phyloP scores from a whole-genome alignment of 2,797 vertebrate genomes.

The Pipistrellus pygmaeus region DNA sequence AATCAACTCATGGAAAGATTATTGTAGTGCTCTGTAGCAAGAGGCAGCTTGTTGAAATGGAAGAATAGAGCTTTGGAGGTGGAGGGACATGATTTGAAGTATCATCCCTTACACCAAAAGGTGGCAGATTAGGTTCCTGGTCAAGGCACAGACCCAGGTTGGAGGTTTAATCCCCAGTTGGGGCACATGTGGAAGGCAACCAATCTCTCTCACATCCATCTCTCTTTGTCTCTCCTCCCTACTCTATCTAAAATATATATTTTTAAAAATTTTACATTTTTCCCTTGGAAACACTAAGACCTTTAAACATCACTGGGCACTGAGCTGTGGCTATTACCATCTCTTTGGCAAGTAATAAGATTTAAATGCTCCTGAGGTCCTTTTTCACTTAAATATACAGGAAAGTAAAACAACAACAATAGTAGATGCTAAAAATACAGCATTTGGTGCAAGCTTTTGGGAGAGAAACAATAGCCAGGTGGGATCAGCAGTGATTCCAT shows the following conservation, averaged over 20 bases:
- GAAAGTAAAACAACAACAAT: constrained; percentile 15
- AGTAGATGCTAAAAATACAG: constrained; percentile 19
- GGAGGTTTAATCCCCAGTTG: background rate
- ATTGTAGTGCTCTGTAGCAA: background rate
- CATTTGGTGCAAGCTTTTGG: constrained; percentile 16
- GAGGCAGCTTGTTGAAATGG: background rate
- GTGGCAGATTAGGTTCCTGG: background rate
- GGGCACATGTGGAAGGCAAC: background rate
- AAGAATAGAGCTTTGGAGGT: background rate
- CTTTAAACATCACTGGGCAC: background rate
- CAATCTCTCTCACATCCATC: background rate
- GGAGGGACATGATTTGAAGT: background rate
- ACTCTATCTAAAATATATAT: background rate
- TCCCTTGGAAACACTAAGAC: constrained; percentile 12
- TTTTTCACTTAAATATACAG: background rate
- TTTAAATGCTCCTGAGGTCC: background rate
- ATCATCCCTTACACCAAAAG: too few species aligned
- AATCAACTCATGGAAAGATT: background rate
- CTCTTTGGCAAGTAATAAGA: background rate
- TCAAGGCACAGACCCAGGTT: background rate
- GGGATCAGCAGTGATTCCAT: background rate
- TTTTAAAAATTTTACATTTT: background rate
- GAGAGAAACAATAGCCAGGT: background rate
- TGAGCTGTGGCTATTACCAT: background rate
- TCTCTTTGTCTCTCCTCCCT: background rate